Conservation (phyloP, 2,888 invertebrate species). For the Malacosoma neustria region DNA sequence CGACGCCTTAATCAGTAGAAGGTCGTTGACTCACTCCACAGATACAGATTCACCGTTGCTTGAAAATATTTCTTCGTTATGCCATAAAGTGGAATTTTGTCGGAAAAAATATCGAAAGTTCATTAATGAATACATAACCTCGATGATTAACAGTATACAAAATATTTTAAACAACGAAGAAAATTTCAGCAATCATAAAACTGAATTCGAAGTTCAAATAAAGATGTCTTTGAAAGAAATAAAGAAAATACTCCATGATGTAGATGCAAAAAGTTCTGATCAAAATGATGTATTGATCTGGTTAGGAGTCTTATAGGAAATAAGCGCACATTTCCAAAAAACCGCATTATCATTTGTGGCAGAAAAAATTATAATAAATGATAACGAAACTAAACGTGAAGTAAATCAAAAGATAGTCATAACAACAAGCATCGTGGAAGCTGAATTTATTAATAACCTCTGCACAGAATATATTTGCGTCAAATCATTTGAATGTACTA, state of each 20-base stretch:
- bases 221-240: conserved; percentile 23
- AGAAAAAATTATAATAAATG: conserved; percentile 21
- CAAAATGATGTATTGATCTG: conserved; percentile 26
- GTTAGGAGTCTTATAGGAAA: conserved; percentile 38
- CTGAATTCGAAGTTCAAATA: conserved; percentile 26
- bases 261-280: conserved; percentile 20
- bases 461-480: conserved; percentile 38
- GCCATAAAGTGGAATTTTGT: conserved; percentile 36
- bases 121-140: conserved; percentile 36
- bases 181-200: conserved; percentile 7
- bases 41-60: conserved; percentile 20
- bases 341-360: conserved; percentile 21
- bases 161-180: conserved; percentile 12
- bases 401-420: conserved; percentile 31
- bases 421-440: conserved; percentile 31
- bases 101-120: conserved; percentile 20
- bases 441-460: conserved; percentile 29
- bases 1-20: conserved; percentile 17
- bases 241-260: conserved; percentile 25
- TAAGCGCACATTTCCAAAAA: conserved; percentile 37
- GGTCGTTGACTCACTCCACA: conserved; percentile 12
- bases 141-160: conserved; percentile 29
- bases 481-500: conserved; percentile 30
- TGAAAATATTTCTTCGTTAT: conserved; percentile 30
- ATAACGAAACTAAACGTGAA: conserved; percentile 21